Percentiles rank a stretch among this genome's conserved stretches.
Conservation (phyloP, 2,797 vertebrate genomes). For the Eulemur rubriventer region DNA sequence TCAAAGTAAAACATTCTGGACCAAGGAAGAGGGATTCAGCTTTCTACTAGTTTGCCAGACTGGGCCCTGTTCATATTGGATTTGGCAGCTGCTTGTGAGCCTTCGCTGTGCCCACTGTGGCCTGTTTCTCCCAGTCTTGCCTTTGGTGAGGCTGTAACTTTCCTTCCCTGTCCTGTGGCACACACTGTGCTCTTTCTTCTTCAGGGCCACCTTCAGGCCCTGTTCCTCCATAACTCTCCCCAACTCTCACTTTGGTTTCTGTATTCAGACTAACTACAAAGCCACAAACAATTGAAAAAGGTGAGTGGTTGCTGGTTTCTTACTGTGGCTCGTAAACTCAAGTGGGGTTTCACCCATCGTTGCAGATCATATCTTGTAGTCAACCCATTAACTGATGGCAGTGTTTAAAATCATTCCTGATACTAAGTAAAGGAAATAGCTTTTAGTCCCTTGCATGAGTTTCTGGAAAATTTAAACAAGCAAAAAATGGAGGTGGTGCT, state of each 20-base stretch:
- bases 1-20: neutral
- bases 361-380: neutral
- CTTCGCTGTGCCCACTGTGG: neutral
- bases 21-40: neutral
- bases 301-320: neutral
- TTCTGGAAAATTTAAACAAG: neutral
- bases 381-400: neutral
- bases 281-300: neutral
- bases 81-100: neutral
- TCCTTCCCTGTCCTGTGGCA: neutral
- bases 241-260: neutral
- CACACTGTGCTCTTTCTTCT: neutral
- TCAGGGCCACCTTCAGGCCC: neutral
- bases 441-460: neutral
- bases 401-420: neutral
- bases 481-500: neutral
- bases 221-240: neutral
- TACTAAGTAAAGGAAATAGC: neutral
- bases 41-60: neutral
- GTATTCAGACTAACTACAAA: neutral
- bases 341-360: neutral
- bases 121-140: neutral
- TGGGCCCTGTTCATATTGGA: neutral
- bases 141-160: neutral
- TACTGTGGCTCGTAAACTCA: neutral